Percentiles rank a stretch among this genome's conserved stretches.
phyloP scores from a whole-genome alignment of 2,797 vertebrate genomes.

The Parauchenoglanis ngamensis region DNA sequence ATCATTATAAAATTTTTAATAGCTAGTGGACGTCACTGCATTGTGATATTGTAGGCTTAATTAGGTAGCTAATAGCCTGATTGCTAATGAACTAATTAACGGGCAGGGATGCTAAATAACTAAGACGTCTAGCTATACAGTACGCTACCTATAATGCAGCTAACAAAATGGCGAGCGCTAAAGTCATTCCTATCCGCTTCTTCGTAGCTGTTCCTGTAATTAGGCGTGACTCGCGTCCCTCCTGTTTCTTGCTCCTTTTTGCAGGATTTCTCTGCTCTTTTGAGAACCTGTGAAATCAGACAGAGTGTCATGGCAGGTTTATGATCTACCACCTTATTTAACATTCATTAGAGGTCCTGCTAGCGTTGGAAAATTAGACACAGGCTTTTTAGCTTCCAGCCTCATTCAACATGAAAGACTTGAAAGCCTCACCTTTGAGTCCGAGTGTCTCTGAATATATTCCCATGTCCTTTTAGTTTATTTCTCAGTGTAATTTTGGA shows the following conservation, averaged over 20 bases:
- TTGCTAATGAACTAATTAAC: background rate
- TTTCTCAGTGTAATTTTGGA: background rate
- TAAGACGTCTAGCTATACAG: background rate
- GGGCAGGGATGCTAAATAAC: background rate
- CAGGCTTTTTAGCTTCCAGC: background rate
- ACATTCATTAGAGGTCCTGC: background rate
- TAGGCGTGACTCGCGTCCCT: background rate
- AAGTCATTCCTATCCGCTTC: background rate
- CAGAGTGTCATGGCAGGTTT: background rate
- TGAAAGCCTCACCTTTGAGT: conserved; percentile 18
- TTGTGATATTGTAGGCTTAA: background rate
- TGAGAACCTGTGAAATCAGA: background rate
- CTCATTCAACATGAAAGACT: background rate
- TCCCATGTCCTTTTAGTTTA: too few relatives aligned
- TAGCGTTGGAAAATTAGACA: background rate
- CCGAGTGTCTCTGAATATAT: background rate
- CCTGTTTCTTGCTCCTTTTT: background rate
- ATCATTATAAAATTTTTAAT: background rate
- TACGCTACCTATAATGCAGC: background rate
- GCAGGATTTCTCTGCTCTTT: background rate
- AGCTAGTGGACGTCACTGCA: background rate
- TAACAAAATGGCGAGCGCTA: background rate
- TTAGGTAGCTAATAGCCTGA: background rate
- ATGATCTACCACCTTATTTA: background rate
- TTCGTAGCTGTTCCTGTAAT: background rate